These are phyloP conservation scores for Alviniconcha marisindica DNA, from an alignment of 1,140 invertebrate genomes.

Conservation along the genomic window DNA sequence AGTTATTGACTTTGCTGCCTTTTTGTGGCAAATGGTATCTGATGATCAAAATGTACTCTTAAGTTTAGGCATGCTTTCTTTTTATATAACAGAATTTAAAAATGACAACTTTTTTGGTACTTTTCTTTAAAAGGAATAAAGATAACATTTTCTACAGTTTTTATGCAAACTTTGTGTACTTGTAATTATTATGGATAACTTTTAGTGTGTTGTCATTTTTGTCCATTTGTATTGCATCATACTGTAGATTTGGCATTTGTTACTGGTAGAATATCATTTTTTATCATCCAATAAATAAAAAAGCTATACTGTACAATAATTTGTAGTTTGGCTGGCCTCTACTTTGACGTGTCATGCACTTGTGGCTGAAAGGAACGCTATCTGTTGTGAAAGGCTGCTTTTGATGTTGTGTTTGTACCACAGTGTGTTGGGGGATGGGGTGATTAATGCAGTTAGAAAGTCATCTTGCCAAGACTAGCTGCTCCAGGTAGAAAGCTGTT, in stretches of 20 bases:
- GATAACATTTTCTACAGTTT: conserved; percentile 33
- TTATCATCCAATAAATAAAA: conserved; percentile 32
- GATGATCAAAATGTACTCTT: conserved; percentile 25
- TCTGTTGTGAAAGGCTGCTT: not conserved
- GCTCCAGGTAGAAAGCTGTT: no score
- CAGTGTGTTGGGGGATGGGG: no score
- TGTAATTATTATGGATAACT: not conserved
- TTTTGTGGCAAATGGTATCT: not conserved
- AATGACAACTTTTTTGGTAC: not conserved
- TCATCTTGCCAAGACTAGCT: no score
- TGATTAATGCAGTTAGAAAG: no score
- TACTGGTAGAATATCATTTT: conserved; percentile 16
- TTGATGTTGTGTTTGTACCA: not conserved
- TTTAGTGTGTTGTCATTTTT: conserved; percentile 10
- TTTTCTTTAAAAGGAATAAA: conserved; percentile 23
- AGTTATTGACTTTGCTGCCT: not conserved
- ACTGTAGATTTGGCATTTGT: conserved; percentile 21
- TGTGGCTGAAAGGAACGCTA: conserved; percentile 12
- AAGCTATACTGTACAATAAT: conserved; percentile 20
- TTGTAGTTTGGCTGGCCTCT: conserved; percentile 31
- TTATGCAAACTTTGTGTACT: conserved; percentile 30
- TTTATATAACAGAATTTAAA: not conserved
- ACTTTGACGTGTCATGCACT: conserved; percentile 21
- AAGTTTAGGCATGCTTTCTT: conserved; percentile 12
- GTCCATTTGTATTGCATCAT: conserved; percentile 24